A percentile compares a stretch with the other conserved stretches of the same genome.
These are phyloP conservation scores for Lagopus leucura DNA, from an alignment of 2,113 vertebrate genomes.

Conservation along the genomic window DNA sequence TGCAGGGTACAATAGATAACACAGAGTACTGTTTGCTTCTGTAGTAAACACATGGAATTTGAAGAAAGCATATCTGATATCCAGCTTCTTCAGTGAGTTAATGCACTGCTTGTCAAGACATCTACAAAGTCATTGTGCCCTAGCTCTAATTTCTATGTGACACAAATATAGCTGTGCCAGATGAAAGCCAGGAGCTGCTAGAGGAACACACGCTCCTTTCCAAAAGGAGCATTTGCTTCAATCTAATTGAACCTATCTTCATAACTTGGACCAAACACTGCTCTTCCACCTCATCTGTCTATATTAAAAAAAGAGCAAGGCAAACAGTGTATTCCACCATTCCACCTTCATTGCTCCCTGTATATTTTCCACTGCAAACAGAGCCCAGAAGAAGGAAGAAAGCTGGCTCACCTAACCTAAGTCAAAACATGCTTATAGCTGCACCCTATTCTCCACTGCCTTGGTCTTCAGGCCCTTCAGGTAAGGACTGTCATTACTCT, in stretches of 20 bases:
- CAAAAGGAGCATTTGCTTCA: neutral
- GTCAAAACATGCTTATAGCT: neutral
- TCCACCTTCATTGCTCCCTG: neutral
- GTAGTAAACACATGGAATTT: neutral
- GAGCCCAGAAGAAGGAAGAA: neutral
- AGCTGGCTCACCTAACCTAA: neutral
- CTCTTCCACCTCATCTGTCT: neutral
- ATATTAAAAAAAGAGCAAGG: neutral
- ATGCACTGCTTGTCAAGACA: neutral
- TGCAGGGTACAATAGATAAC: neutral
- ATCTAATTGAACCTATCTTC: neutral
- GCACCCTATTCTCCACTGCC: neutral
- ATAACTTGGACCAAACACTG: neutral
- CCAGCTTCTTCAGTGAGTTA: neutral
- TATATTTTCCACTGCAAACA: neutral
- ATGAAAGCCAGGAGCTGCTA: neutral
- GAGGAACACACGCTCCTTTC: neutral
- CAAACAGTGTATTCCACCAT: neutral
- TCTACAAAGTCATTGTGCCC: neutral
- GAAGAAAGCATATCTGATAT: neutral
- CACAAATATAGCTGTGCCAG: accelerated
- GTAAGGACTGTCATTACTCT: neutral
- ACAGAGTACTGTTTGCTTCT: neutral
- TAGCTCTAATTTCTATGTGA: neutral
- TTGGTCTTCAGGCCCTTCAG: neutral